Conservation (phyloP, 2,113 vertebrate genomes). For the Podocnemis expansa region DNA sequence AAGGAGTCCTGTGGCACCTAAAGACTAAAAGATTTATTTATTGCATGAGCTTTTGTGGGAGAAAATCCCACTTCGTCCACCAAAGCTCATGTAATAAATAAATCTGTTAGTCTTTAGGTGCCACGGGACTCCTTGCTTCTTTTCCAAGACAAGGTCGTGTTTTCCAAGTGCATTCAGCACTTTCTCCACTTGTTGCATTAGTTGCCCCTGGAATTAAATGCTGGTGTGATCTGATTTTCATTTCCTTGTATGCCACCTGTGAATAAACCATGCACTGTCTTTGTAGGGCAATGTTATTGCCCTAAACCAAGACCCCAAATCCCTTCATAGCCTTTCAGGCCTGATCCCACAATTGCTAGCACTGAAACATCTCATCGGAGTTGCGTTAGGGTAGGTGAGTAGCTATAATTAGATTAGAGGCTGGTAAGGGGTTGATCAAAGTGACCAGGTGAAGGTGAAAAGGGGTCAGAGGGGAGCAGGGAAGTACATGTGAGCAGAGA, state of each 20-base stretch:
- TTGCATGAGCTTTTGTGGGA: no score
- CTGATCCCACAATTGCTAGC: fast-evolving
- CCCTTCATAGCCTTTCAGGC: neutral
- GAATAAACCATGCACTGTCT: neutral
- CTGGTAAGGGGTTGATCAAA: neutral
- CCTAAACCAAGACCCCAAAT: neutral
- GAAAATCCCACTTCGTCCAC: no score
- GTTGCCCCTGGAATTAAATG: neutral
- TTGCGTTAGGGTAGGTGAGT: fast-evolving
- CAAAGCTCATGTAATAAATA: no score
- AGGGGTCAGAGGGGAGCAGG: neutral
- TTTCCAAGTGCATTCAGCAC: neutral
- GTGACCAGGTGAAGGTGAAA: neutral
- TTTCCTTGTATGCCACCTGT: no score
- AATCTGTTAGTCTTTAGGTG: no score
- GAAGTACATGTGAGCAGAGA: neutral
- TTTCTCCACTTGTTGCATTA: fast-evolving
- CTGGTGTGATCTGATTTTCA: fast-evolving
- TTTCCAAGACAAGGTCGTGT: neutral
- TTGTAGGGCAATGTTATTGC: fast-evolving
- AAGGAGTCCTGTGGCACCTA: no score
- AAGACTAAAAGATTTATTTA: no score
- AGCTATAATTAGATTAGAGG: fast-evolving
- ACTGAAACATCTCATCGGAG: fast-evolving
- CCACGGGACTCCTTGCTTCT: no score